phyloP scores from a whole-genome alignment of 2,113 vertebrate species.

The Malurus melanocephalus region DNA sequence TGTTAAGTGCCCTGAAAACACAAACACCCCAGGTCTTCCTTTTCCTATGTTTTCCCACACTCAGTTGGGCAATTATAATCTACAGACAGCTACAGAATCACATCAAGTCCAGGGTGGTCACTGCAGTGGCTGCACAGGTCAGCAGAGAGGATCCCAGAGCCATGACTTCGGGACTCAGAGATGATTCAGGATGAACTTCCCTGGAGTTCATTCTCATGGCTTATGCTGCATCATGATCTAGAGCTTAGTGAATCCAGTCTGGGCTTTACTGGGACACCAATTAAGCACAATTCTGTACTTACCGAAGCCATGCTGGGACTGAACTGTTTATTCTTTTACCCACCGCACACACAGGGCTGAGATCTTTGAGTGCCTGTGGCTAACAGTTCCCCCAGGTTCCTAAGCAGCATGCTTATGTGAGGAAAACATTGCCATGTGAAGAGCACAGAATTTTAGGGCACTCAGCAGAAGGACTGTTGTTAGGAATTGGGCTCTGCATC shows the following conservation, averaged over 20 bases:
- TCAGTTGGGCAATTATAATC: background rate
- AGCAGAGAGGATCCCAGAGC: background rate
- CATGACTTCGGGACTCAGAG: background rate
- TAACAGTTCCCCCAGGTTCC: background rate
- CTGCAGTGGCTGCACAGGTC: background rate
- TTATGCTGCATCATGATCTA: background rate
- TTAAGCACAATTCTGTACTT: background rate
- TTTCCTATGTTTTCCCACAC: background rate
- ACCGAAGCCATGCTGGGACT: background rate
- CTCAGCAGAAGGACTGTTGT: background rate
- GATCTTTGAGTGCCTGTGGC: background rate
- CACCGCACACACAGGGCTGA: background rate
- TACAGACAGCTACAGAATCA: background rate
- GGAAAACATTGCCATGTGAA: background rate
- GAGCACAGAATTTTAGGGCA: background rate
- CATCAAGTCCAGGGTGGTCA: background rate
- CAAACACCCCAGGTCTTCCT: background rate
- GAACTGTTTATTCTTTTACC: background rate
- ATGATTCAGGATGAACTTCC: background rate
- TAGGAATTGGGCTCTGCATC: background rate
- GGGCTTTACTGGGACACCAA: background rate
- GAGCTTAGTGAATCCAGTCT: background rate
- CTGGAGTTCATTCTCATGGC: background rate
- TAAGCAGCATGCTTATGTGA: background rate
- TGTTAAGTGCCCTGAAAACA: background rate